These are phyloP conservation scores for Sminthurides aquaticus DNA, from an alignment of 2,888 invertebrate genomes.

Conservation along the genomic window DNA sequence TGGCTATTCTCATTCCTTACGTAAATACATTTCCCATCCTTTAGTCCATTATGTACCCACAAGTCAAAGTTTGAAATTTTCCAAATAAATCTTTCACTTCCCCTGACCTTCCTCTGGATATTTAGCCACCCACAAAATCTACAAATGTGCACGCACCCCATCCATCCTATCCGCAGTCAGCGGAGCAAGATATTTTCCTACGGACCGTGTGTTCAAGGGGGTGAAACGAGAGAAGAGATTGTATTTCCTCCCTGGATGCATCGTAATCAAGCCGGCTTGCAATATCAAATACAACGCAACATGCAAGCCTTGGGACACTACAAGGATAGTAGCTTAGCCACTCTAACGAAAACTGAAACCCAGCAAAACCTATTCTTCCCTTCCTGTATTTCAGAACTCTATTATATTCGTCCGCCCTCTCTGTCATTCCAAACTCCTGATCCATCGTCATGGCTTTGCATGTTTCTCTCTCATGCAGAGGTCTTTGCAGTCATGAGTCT, in stretches of 20 bases:
- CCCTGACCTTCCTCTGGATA: neutral
- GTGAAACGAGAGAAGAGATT: neutral
- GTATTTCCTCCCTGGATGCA: neutral
- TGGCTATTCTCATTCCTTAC: neutral
- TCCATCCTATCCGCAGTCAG: neutral
- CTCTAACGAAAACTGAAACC: too few relatives aligned
- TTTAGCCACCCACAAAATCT: neutral
- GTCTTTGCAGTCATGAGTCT: too few relatives aligned
- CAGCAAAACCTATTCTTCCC: too few relatives aligned
- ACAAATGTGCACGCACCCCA: neutral
- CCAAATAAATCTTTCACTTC: neutral
- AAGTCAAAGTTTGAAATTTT: neutral
- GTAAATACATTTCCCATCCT: neutral
- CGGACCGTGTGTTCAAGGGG: neutral
- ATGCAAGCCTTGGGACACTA: too few relatives aligned
- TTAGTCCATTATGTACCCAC: too few relatives aligned
- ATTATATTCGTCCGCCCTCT: too few relatives aligned
- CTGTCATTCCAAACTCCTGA: too few relatives aligned
- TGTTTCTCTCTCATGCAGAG: too few relatives aligned
- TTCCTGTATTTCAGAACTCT: too few relatives aligned
- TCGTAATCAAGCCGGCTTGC: neutral
- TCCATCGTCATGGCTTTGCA: too few relatives aligned
- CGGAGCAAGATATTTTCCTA: neutral
- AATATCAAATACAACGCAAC: too few relatives aligned
- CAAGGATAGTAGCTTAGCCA: too few relatives aligned